Conservation (phyloP, 2,113 vertebrate species). For the Python bivittatus region DNA sequence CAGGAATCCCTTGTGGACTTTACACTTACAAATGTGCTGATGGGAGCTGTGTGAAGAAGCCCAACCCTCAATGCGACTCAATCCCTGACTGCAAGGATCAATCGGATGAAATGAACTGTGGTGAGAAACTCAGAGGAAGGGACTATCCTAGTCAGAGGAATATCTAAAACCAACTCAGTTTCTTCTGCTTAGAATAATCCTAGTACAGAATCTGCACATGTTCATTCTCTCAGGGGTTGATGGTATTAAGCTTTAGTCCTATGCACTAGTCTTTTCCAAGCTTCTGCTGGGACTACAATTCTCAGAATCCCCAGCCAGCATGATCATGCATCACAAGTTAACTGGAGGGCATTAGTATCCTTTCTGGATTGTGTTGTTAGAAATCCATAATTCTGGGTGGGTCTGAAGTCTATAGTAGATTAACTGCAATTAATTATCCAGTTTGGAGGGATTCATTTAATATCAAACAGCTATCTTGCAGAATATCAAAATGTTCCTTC, state of each 20-base stretch:
- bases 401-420: background rate
- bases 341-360: background rate
- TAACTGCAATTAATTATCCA: background rate
- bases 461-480: background rate
- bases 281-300: background rate
- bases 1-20: conserved; percentile 83
- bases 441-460: background rate
- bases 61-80: conserved; percentile 88
- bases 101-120: conserved; percentile 86
- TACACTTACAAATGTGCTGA: conserved; percentile 88
- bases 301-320: background rate
- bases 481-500: background rate
- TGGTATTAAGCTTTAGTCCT: background rate
- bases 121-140: conserved; percentile 69
- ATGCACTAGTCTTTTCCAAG: background rate
- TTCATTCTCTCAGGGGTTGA: accelerated
- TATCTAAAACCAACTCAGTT: background rate
- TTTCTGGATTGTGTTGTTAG: background rate
- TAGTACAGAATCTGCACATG: background rate
- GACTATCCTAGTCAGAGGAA: background rate
- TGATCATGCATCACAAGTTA: background rate
- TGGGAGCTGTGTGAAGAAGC: conserved; percentile 88
- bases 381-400: background rate
- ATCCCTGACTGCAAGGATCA: conserved; percentile 82
- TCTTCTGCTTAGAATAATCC: background rate